Percentiles rank a stretch among this genome's conserved stretches.
These are phyloP conservation scores for Diabrotica undecimpunctata DNA, from an alignment of 1,140 invertebrate species.

Conservation along the genomic window DNA sequence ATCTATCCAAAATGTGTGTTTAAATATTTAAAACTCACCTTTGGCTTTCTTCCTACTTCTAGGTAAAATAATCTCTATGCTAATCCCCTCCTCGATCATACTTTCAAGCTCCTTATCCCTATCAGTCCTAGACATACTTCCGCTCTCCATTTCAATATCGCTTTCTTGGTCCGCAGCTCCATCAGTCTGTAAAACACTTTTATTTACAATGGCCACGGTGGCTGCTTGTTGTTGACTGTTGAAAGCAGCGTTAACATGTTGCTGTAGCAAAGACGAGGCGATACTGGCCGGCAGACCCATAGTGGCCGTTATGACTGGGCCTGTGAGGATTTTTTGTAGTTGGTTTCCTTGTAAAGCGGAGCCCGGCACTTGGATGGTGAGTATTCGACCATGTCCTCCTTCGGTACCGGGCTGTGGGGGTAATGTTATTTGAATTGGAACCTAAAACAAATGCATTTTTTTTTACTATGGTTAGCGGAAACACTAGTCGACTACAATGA, in stretches of 20 bases:
- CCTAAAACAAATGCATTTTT: slow-evolving; percentile 47
- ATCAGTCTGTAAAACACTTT: slow-evolving; percentile 42
- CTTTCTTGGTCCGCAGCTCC: slow-evolving; percentile 28
- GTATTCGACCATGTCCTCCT: slow-evolving; percentile 59
- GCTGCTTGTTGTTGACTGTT: slow-evolving; percentile 41
- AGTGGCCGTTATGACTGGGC: slow-evolving; percentile 79
- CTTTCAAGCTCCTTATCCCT: neutral
- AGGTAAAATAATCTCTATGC: slow-evolving; percentile 31
- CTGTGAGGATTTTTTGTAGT: slow-evolving; percentile 67
- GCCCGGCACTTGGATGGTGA: slow-evolving; percentile 71
- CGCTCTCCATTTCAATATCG: neutral
- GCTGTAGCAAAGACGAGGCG: slow-evolving; percentile 75
- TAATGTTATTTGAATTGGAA: slow-evolving; percentile 57
- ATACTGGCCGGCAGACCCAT: slow-evolving; percentile 74
- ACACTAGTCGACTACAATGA: too few species aligned
- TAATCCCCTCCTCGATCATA: slow-evolving; percentile 17
- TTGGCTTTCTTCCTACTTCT: slow-evolving; percentile 24
- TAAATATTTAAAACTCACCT: neutral
- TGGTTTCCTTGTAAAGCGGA: slow-evolving; percentile 67
- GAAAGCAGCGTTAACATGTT: slow-evolving; percentile 80
- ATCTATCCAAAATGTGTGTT: too few species aligned
- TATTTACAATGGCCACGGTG: slow-evolving; percentile 35
- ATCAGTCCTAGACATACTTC: neutral
- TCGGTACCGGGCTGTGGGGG: slow-evolving; percentile 48
- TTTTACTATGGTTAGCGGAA: too few species aligned